Evolutionary conservation across 1,140 invertebrate species (phyloP).

Genomic region (Brachionus calyciflorus): DNA sequence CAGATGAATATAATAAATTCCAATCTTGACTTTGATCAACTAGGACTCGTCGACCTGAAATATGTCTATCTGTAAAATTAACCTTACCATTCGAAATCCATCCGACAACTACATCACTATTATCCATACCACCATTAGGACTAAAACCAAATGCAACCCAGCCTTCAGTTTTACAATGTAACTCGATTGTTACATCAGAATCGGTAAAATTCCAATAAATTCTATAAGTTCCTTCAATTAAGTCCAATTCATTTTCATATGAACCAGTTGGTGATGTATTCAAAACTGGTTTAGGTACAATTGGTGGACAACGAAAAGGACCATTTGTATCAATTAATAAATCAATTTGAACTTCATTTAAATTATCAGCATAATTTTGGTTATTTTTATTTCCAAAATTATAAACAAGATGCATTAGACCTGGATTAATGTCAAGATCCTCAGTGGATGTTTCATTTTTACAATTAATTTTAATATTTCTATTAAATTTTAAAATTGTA

Average conservation of each 20-base stretch:
- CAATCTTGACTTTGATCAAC: conserved; percentile 46
- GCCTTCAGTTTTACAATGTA: conserved; percentile 65
- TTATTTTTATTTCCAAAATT: neutral
- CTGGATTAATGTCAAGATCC: neutral
- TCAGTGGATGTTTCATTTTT: neutral
- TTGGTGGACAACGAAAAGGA: neutral
- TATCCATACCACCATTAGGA: conserved; percentile 72
- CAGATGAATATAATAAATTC: neutral
- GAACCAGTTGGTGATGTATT: neutral
- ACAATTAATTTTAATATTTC: conserved; percentile 15
- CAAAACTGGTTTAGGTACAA: neutral
- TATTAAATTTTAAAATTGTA: conserved; percentile 36
- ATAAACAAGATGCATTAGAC: neutral
- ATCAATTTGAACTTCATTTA: neutral
- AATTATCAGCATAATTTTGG: neutral
- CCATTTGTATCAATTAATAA: conserved; percentile 5
- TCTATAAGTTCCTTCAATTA: conserved; percentile 12
- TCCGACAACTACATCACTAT: conserved; percentile 74
- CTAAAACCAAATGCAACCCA: conserved; percentile 79
- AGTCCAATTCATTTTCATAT: neutral
- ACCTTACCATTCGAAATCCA: conserved; percentile 68
- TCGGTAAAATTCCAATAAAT: conserved; percentile 38
- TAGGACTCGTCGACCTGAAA: neutral
- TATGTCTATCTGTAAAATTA: conserved; percentile 46
- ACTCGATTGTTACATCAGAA: neutral